Percentiles rank a stretch among this genome's conserved stretches.
Evolutionary conservation across 2,113 vertebrate species (phyloP).

Genomic region (Lucifuga dentata): DNA sequence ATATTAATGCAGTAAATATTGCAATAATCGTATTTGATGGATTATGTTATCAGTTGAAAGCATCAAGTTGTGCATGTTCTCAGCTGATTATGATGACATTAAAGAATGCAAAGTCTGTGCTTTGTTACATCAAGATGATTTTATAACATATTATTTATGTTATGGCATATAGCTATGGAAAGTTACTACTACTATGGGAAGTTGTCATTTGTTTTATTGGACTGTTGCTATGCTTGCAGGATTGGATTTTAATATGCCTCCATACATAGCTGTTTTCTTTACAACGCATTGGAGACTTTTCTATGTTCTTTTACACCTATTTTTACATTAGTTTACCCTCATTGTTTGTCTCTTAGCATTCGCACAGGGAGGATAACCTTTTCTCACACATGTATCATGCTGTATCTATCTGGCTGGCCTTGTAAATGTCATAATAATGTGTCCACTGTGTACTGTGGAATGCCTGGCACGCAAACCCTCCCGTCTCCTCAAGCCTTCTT

Average conservation of each 20-base stretch:
- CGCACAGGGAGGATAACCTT: constrained; percentile 47
- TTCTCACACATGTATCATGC: constrained; percentile 64
- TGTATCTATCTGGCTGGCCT: constrained; percentile 65
- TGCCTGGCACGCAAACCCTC: constrained; percentile 76
- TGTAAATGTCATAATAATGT: constrained; percentile 83
- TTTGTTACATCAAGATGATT: too few species aligned
- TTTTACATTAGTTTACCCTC: neutral
- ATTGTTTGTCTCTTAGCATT: constrained; percentile 23
- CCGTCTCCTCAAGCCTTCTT: constrained; percentile 74
- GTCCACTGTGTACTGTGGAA: constrained; percentile 81
- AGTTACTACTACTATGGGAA: too few species aligned
- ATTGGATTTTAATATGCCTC: neutral
- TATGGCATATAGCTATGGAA: too few species aligned
- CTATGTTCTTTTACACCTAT: too few species aligned
- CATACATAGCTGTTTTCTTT: neutral
- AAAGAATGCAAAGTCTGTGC: too few species aligned
- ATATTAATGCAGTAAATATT: neutral
- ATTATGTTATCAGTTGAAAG: neutral
- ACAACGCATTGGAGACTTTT: neutral
- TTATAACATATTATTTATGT: too few species aligned
- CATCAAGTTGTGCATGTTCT: neutral
- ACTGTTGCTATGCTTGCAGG: neutral
- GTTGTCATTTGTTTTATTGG: neutral
- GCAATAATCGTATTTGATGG: neutral
- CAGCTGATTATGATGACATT: neutral